Conservation (phyloP, 2,113 vertebrate genomes). For the Ibidorhyncha struthersii region DNA sequence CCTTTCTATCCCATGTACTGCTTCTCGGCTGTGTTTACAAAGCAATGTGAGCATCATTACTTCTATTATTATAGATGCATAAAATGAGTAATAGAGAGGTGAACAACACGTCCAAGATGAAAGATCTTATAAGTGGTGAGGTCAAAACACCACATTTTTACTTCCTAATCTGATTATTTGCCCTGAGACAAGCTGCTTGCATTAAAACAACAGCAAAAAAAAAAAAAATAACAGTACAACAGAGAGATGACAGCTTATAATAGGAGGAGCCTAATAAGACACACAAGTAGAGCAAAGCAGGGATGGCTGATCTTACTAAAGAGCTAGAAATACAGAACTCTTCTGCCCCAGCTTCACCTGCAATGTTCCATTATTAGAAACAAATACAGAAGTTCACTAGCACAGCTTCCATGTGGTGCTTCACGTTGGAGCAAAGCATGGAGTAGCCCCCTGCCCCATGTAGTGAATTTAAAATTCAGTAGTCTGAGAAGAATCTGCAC, state of each 20-base stretch:
- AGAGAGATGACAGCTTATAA: neutral
- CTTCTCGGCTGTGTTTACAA: neutral
- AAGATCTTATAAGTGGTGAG: neutral
- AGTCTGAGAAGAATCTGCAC: neutral
- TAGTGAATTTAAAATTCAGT: neutral
- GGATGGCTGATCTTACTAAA: neutral
- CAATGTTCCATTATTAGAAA: neutral
- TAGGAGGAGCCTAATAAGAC: neutral
- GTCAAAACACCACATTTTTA: neutral
- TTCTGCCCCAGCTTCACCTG: neutral
- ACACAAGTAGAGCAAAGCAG: neutral
- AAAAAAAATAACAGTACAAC: too few relatives aligned
- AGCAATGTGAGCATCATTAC: neutral
- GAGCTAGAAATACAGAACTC: neutral
- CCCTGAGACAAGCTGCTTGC: neutral
- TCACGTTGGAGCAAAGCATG: neutral
- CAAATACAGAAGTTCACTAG: neutral
- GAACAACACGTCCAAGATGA: neutral
- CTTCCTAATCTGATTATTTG: neutral
- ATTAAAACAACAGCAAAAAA: neutral
- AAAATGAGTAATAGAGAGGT: neutral
- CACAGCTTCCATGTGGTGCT: neutral
- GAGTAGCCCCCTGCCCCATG: neutral
- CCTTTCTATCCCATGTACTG: neutral
- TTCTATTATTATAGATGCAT: neutral